Percentiles rank a stretch among this genome's conserved stretches.
These are phyloP conservation scores for Illadopsis cleaveri DNA, from an alignment of 2,113 vertebrate genomes.

Conservation along the genomic window DNA sequence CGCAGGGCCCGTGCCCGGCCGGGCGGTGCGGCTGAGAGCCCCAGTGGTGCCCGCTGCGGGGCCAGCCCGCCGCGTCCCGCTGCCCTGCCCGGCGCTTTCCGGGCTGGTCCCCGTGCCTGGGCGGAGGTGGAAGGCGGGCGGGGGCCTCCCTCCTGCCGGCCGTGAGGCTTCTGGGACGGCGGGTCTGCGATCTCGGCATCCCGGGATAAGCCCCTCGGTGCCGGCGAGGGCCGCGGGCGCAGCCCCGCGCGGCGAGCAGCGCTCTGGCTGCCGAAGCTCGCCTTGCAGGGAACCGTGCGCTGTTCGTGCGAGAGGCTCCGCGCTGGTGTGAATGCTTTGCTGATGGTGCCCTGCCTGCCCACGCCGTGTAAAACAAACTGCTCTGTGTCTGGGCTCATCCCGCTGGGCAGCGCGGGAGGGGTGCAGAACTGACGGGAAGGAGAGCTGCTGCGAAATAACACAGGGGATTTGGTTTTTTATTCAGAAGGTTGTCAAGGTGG, in stretches of 20 bases:
- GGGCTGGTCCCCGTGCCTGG: neutral
- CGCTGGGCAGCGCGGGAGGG: neutral
- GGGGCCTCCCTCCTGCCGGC: neutral
- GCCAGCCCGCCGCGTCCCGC: neutral
- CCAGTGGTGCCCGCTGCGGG: neutral
- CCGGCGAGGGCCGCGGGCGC: neutral
- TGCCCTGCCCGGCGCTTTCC: neutral
- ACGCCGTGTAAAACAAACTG: neutral
- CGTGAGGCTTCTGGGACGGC: neutral
- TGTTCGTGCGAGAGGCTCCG: accelerated
- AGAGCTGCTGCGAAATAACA: neutral
- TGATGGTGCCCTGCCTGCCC: neutral
- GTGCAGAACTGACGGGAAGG: neutral
- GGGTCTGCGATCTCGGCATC: neutral
- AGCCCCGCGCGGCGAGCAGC: neutral
- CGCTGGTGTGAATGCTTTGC: neutral
- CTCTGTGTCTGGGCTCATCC: neutral
- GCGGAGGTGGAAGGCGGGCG: neutral
- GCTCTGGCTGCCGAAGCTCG: neutral
- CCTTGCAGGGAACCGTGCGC: neutral
- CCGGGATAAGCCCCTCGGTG: neutral
- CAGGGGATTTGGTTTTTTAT: accelerated
- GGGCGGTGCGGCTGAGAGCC: neutral
- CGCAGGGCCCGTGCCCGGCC: neutral
- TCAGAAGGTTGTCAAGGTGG: neutral